Conservation (phyloP, 64 coral and sea anemone species). For the Cladopsammia gracilis region DNA sequence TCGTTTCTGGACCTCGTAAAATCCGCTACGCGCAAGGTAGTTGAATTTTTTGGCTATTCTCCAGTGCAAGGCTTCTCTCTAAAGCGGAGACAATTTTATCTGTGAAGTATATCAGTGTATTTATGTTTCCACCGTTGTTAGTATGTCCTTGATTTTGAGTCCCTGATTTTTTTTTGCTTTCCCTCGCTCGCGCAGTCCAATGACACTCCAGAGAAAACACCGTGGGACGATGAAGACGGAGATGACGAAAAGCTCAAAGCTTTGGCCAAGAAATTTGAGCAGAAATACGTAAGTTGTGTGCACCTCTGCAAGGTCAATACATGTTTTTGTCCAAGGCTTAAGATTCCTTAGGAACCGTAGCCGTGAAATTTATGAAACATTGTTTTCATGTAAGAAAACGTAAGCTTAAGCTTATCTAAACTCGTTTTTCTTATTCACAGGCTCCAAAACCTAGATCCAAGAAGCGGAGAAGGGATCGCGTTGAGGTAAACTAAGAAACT, state of each 20-base stretch:
- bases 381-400: constrained; percentile 8
- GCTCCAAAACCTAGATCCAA: constrained; percentile 81
- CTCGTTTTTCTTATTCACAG: constrained; percentile 46
- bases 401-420: neutral
- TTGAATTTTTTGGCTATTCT: neutral
- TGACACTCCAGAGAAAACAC: constrained; percentile 45
- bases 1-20: constrained; percentile 91
- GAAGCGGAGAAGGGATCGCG: constrained; percentile 85
- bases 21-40: constrained; percentile 47
- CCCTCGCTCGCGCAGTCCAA: constrained; percentile 8
- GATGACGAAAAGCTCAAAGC: constrained; percentile 87
- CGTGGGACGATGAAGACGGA: constrained; percentile 65
- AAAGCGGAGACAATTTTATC: neutral
- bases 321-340: neutral
- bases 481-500: constrained; percentile 70
- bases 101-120: neutral
- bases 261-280: constrained; percentile 97
- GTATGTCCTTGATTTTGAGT: constrained; percentile 22
- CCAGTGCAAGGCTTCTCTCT: neutral
- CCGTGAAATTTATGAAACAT: neutral
- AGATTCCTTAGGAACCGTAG: constrained; percentile 37
- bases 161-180: neutral
- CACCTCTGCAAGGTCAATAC: neutral
- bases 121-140: neutral
- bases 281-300: constrained; percentile 96